Conservation (phyloP, 2,888 invertebrate genomes). For the Polydrusus cervinus region DNA sequence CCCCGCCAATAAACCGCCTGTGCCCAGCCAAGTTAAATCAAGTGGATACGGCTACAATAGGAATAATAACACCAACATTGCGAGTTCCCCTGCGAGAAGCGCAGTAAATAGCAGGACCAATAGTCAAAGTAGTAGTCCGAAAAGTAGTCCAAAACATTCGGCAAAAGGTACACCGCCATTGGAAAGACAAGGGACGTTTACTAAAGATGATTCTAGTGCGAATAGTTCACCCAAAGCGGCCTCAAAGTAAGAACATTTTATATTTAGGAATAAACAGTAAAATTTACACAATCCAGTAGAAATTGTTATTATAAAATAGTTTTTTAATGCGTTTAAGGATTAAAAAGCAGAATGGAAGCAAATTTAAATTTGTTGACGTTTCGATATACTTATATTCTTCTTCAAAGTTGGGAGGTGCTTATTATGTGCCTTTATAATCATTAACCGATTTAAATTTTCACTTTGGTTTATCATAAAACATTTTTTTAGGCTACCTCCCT, state of each 20-base stretch:
- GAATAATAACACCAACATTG: slow-evolving; percentile 35
- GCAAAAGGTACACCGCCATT: slow-evolving; percentile 71
- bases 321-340: no score
- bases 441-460: no score
- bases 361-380: no score
- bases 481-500: slow-evolving; percentile 45
- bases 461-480: no score
- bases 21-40: slow-evolving; percentile 54
- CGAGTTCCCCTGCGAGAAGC: slow-evolving; percentile 59
- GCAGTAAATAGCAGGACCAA: slow-evolving; percentile 53
- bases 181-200: slow-evolving; percentile 93
- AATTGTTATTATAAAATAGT: no score
- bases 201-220: slow-evolving; percentile 81
- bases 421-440: no score
- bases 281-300: no score
- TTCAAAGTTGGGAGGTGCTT: no score
- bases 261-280: not conserved
- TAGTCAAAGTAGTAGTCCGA: slow-evolving; percentile 47
- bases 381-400: no score
- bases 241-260: slow-evolving; percentile 33
- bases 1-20: slow-evolving; percentile 42
- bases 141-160: slow-evolving; percentile 57
- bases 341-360: no score
- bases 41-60: slow-evolving; percentile 60
- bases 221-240: slow-evolving; percentile 57